Base-by-base conservation (phyloP, 1,140 invertebrate genomes). In the Trichoplusia ni region DNA sequence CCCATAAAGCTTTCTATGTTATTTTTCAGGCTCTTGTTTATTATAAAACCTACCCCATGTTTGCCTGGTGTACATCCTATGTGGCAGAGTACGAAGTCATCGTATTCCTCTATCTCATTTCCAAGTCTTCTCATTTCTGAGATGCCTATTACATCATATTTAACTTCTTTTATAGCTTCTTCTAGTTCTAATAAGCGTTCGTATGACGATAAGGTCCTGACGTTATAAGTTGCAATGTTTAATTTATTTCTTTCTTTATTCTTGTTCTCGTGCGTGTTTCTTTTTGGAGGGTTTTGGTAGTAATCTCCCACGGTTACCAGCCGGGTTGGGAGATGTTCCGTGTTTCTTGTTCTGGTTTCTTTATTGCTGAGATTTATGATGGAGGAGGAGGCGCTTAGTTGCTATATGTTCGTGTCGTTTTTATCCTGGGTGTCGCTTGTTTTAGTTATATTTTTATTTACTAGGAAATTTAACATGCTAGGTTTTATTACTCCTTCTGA, bases 1-100 rank as follows among this genome's bases (percentile, higher is more conserved):
- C 69, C 54, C 9, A 4, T 60, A 23, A 71, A 70, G 8, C 67
- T 54, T 56, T 1, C 54, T 19, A 59, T 56, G 11, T 25, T 25
- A 27, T 35, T 35, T 56, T 56, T 56, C 7, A 56, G 51, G n/a
- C n/a, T n/a, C n/a, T n/a, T n/a, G n/a, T n/a, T n/a, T n/a, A n/a
- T n/a, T n/a, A n/a, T n/a, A n/a, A n/a, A n/a, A n/a, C n/a, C n/a
- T n/a, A n/a, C n/a, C n/a, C n/a, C n/a, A n/a, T n/a, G n/a, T n/a
- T n/a, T n/a, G n/a, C n/a, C n/a, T n/a, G n/a, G n/a, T n/a, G n/a
- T n/a, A n/a, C n/a, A n/a, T n/a, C n/a, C n/a, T n/a, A n/a, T n/a
- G n/a, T n/a, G n/a, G n/a, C n/a, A n/a, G n/a, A n/a, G n/a, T n/a
- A n/a, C n/a, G n/a, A n/a, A n/a, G n/a, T n/a, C n/a, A n/a, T n/a